phyloP scores from a whole-genome alignment of 1,140 invertebrate genomes.

The Anadara kagoshimensis region DNA sequence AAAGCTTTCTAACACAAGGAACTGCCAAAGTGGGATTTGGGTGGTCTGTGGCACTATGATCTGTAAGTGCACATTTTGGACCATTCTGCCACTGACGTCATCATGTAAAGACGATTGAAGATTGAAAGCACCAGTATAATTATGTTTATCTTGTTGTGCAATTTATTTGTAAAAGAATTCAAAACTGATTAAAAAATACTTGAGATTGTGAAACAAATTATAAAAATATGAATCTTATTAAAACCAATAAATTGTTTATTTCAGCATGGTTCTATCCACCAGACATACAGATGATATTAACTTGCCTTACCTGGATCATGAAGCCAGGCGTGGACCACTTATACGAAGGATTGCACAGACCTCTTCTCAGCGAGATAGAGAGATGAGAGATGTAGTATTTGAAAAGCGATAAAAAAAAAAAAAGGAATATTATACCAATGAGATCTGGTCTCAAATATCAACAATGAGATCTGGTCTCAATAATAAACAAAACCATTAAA shows the following conservation, averaged over 20 bases:
- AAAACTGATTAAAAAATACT: too few relatives aligned
- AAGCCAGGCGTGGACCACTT: constrained; percentile 54
- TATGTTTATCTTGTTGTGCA: too few relatives aligned
- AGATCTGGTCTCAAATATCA: too few relatives aligned
- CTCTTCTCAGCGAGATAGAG: constrained; percentile 59
- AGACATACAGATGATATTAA: constrained; percentile 64
- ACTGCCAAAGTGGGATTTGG: too few relatives aligned
- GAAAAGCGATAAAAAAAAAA: constrained; percentile 59
- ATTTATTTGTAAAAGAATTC: too few relatives aligned
- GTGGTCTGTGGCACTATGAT: too few relatives aligned
- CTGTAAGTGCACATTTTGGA: too few relatives aligned
- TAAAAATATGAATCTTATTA: neutral
- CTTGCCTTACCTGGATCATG: constrained; percentile 56
- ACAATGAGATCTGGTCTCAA: neutral
- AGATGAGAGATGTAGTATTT: constrained; percentile 66
- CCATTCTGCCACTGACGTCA: too few relatives aligned
- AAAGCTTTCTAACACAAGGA: too few relatives aligned
- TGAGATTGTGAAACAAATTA: neutral
- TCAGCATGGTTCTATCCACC: constrained; percentile 65
- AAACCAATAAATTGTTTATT: constrained; percentile 35
- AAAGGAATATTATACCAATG: neutral
- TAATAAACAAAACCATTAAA: too few relatives aligned
- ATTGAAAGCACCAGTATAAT: too few relatives aligned
- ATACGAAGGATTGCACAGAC: constrained; percentile 42
- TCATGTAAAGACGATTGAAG: too few relatives aligned